Base-by-base conservation (phyloP, 2,888 invertebrate species). In the Pollenia angustigena region DNA sequence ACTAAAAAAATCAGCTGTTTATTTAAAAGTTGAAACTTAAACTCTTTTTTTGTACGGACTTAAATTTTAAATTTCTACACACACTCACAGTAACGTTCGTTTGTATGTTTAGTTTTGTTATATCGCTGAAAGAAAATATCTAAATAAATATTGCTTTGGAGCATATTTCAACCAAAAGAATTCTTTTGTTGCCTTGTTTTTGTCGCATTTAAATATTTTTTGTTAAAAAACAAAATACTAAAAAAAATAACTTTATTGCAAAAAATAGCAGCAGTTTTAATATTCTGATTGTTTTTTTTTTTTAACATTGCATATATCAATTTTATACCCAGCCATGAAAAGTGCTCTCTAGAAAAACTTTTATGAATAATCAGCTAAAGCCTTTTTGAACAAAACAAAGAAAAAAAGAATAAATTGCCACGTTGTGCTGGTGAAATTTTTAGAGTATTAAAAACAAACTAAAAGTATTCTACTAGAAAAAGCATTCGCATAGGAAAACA, bases 321-420 rank as follows among this genome's bases (percentile, higher is more conserved):
- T 58, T 58, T n/a, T 54, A 2, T 48, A 56, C n/a, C 9, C 52
- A 42, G 10, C 50, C 44, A 76, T 23, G 23, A 23, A 10, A 12
- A 46, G 46, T 11, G 14, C 23, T 32, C 32, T 76, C 42, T 6
- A 16, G 16, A n/a, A 62, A 46, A 52, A 42, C 50, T 32, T 48
- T 56, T 78, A 48, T 54, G 16, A 60, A 68, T 68, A 68, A 48
- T 58, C 18, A 60, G 60, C 68, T 50, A 8, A 42, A 18, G 11
- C 9, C 10, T 48, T 79, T 79, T 48, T 50, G 11, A 9, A n/a
- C 11, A 32, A 32, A 32, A 18, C 11, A 58, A 69, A 18, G 1
- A 4, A 12, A 58, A 69, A 32, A 56, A 68, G 11, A 68, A 69
- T 16, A 52, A 69, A 69, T 69, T 69, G 16, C 52, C 16, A 16